Percentiles rank a stretch among this genome's conserved stretches.
These are phyloP conservation scores for Scaptomyza parva DNA, from an alignment of 2,888 invertebrate genomes.

Conservation along the genomic window DNA sequence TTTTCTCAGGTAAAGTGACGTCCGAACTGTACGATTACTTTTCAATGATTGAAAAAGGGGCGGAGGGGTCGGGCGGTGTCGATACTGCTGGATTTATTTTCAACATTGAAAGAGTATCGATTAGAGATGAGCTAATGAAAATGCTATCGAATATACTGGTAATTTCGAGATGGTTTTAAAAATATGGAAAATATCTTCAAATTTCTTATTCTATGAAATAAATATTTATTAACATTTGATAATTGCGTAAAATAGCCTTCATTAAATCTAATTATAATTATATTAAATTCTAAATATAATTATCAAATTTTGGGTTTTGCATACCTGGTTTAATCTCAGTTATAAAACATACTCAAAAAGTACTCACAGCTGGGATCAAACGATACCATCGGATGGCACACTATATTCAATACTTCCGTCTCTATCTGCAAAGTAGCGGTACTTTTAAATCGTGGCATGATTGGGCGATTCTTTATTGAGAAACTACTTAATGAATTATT, in stretches of 20 bases:
- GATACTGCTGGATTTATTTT: constrained; percentile 46
- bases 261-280: too few species aligned
- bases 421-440: constrained; percentile 36
- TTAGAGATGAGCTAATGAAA: constrained; percentile 18
- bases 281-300: too few species aligned
- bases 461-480: accelerated
- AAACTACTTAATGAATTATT: neutral
- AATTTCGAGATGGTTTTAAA: neutral
- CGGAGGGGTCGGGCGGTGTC: constrained; percentile 28
- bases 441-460: constrained; percentile 21
- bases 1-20: constrained; percentile 21
- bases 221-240: too few species aligned
- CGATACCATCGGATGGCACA: neutral
- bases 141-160: constrained; percentile 28
- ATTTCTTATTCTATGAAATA: too few species aligned
- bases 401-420: neutral
- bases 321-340: neutral
- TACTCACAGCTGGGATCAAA: neutral
- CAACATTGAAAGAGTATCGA: constrained; percentile 47
- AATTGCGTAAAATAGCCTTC: too few species aligned
- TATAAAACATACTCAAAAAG: neutral
- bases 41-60: constrained; percentile 32
- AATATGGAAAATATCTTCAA: too few species aligned
- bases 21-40: constrained; percentile 59
- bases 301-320: too few species aligned